phyloP scores from a whole-genome alignment of 2,888 invertebrate species.

The Barypeithes pellucidus region DNA sequence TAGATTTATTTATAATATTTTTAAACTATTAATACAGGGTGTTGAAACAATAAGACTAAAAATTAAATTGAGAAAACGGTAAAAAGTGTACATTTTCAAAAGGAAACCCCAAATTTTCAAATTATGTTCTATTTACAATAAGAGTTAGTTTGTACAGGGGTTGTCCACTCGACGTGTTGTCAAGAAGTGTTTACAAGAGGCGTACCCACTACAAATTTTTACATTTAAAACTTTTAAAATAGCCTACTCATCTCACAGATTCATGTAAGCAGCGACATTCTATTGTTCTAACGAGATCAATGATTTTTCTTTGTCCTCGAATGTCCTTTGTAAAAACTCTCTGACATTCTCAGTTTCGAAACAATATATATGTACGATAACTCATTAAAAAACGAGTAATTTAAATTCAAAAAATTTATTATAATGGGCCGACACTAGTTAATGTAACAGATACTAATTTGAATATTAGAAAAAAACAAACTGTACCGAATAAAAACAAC shows the following conservation, averaged over 20 bases:
- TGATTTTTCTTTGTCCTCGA: constrained; percentile 42
- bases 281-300: constrained; percentile 31
- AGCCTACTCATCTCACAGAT: constrained; percentile 10
- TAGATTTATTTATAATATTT: no score
- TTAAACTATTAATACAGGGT: no score
- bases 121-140: no score
- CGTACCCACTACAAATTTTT: not conserved
- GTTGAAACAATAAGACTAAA: no score
- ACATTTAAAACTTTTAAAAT: constrained; percentile 5
- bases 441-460: constrained; percentile 40
- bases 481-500: constrained; percentile 40
- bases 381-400: constrained; percentile 40
- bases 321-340: constrained; percentile 39
- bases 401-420: constrained; percentile 46
- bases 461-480: constrained; percentile 44
- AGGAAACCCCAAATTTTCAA: no score
- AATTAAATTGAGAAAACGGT: no score
- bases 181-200: not conserved
- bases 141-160: no score
- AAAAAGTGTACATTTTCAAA: no score
- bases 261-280: constrained; percentile 11
- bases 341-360: constrained; percentile 37
- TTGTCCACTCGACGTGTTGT: no score
- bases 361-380: constrained; percentile 36
- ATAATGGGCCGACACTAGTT: constrained; percentile 36